These are phyloP conservation scores for Ophonus ardosiacus DNA, from an alignment of 2,888 invertebrate genomes.

Conservation along the genomic window DNA sequence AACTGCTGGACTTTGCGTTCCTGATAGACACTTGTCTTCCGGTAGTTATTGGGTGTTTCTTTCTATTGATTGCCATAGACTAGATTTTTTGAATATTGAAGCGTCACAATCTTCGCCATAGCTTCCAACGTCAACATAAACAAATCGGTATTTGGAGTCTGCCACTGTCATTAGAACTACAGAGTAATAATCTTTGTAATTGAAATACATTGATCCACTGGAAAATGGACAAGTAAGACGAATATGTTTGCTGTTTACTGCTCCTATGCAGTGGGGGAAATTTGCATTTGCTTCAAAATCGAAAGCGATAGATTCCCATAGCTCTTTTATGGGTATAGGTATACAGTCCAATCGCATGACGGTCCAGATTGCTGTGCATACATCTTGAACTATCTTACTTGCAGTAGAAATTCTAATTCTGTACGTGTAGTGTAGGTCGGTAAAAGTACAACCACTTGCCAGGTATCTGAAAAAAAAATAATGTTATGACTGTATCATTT, in stretches of 20 bases:
- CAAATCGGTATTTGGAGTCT: constrained; percentile 64
- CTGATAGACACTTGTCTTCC: constrained; percentile 49
- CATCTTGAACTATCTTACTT: no score
- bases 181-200: constrained; percentile 66
- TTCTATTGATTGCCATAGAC: neutral
- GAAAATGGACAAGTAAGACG: constrained; percentile 65
- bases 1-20: constrained; percentile 32
- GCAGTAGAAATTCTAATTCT: no score
- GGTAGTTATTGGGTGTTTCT: neutral
- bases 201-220: constrained; percentile 68
- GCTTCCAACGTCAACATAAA: constrained; percentile 58
- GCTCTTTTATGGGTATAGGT: no score
- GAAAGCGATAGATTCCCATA: constrained; percentile 46
- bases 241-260: constrained; percentile 67
- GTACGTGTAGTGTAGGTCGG: no score
- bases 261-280: constrained; percentile 68
- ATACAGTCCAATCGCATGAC: no score
- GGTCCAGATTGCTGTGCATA: no score
- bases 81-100: neutral
- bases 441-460: no score
- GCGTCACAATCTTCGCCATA: neutral
- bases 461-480: no score
- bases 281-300: constrained; percentile 67
- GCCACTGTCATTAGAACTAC: constrained; percentile 64
- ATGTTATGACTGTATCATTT: no score